phyloP scores from a whole-genome alignment of 2,888 invertebrate genomes.

The Parnassius apollo region DNA sequence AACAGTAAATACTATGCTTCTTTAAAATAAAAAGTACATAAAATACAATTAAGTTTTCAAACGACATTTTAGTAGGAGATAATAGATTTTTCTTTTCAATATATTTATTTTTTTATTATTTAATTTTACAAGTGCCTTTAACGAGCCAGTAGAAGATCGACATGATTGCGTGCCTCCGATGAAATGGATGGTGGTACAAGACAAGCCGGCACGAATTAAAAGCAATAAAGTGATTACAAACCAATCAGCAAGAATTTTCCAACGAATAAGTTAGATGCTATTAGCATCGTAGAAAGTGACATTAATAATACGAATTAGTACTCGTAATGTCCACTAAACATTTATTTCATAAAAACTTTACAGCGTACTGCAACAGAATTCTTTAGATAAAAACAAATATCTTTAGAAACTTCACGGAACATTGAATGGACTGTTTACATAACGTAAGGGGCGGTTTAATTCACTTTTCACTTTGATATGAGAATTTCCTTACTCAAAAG shows the following conservation, averaged over 20 bases:
- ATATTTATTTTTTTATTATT: too few species aligned
- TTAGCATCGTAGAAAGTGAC: conserved; percentile 15
- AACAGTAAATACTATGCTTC: too few species aligned
- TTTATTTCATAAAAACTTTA: conserved; percentile 2
- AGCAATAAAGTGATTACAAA: conserved; percentile 21
- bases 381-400: too few species aligned
- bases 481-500: neutral
- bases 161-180: conserved; percentile 1
- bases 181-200: neutral
- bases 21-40: too few species aligned
- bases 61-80: too few species aligned
- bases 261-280: conserved; percentile 1
- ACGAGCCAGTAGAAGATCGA: conserved; percentile 1
- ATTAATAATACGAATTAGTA: conserved; percentile 21
- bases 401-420: neutral
- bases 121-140: conserved; percentile 5
- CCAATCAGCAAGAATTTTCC: conserved; percentile 16
- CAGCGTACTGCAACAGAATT: neutral
- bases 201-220: conserved; percentile 9
- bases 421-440: neutral
- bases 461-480: too few species aligned
- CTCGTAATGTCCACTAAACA: conserved; percentile 9
- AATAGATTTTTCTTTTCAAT: too few species aligned
- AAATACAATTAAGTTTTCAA: too few species aligned
- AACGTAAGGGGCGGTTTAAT: neutral